These are phyloP conservation scores for Potorous gilbertii DNA, from an alignment of 2,797 vertebrate species.

Conservation along the genomic window DNA sequence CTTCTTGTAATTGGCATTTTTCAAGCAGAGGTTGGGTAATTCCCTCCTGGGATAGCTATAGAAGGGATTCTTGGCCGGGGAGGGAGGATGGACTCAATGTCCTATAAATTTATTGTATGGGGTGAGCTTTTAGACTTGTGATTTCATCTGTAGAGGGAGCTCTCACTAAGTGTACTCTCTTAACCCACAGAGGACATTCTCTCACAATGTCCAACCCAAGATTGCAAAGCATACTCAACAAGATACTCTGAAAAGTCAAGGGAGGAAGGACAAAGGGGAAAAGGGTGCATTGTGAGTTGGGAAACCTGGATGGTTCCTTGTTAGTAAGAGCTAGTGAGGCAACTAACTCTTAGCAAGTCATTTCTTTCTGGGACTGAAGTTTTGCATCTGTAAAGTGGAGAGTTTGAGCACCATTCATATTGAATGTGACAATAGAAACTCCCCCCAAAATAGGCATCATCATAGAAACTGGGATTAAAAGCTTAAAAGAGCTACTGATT, in stretches of 20 bases:
- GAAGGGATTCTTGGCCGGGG: too few relatives aligned
- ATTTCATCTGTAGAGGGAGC: too few relatives aligned
- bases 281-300: neutral
- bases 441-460: neutral
- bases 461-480: neutral
- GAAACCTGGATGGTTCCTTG: neutral
- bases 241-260: neutral
- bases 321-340: neutral
- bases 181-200: too few relatives aligned
- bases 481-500: neutral
- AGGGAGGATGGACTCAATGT: too few relatives aligned
- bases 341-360: neutral
- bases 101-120: too few relatives aligned
- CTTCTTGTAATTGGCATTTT: too few relatives aligned
- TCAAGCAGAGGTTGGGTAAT: too few relatives aligned
- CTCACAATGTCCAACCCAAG: too few relatives aligned
- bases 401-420: neutral
- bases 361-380: neutral
- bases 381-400: neutral
- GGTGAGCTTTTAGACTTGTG: too few relatives aligned
- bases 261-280: neutral
- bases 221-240: too few relatives aligned
- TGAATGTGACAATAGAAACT: neutral
- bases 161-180: too few relatives aligned
- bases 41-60: too few relatives aligned